Evolutionary conservation across 2,888 invertebrate genomes (phyloP), one percentile per base, ranked within the genome.

Genomic region (Heliconius sara): DNA sequence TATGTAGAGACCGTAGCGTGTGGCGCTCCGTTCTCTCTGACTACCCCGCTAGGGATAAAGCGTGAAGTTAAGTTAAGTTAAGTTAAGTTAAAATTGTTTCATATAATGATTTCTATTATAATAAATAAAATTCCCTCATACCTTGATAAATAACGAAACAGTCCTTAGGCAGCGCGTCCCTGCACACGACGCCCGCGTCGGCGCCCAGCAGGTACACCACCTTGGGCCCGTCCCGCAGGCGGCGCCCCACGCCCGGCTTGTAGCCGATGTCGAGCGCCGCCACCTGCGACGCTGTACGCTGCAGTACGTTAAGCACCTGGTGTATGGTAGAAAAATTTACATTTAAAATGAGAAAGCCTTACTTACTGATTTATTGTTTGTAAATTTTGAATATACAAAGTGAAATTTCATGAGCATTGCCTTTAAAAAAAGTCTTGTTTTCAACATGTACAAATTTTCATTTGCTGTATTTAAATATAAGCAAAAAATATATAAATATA

Each of bases 181-280:
- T 96, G 0, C 96, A 96, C 82, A 99, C 96, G 19, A 97, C 96
- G 3, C 97, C 97, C 85, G 97, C 97, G 92, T 99, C 99, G n/a
- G 99, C 99, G 4, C 99, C 99, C 82, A 99, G 95, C 81, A 99
- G 94, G 93, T 97, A 98, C 52, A 99, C 95, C 43, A 99, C 97
- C 88, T 97, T 96, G 0, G 98, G 98, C 27, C 97, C 96, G 7
- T 95, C 93, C 83, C 97, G 96, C 75, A 96, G 91, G 70, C 97
- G 95, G 12, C 89, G 92, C 60, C 95, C 95, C 2, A 96, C 93
- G 10, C 98, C 98, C 0, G 98, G 96, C 85, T 96, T 96, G 95
- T 99, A 99, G 77, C 99, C 99, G 83, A 99, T 93, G 95, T 99
- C 99, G 79, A 99, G 95, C 5, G 99, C 99, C 22, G 99, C 99